Percentiles rank a stretch among this genome's conserved stretches.
These are phyloP conservation scores for Uria lomvia DNA, from an alignment of 2,113 vertebrate species.

Conservation along the genomic window DNA sequence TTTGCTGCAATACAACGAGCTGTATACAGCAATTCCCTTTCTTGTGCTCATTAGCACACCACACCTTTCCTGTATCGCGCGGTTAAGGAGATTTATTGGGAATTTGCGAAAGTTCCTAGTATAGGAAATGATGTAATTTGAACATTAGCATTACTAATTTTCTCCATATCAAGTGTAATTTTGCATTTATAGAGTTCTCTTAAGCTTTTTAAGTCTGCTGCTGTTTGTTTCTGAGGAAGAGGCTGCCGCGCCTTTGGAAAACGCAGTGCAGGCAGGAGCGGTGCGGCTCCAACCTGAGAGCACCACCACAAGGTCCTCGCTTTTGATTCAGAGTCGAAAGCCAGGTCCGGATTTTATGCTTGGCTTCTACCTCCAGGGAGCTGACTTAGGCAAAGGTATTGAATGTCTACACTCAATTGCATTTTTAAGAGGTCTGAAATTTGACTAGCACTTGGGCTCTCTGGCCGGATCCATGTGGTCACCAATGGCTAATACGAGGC, in stretches of 20 bases:
- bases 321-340: background rate
- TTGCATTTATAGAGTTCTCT: background rate
- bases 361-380: background rate
- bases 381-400: background rate
- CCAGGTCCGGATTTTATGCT: background rate
- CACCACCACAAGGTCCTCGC: background rate
- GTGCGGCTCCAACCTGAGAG: background rate
- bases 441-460: background rate
- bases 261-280: accelerated
- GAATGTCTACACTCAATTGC: background rate
- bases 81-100: background rate
- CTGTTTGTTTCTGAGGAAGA: background rate
- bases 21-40: background rate
- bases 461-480: accelerated
- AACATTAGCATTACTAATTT: background rate
- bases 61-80: background rate
- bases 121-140: background rate
- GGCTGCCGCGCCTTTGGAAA: background rate
- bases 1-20: background rate
- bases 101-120: background rate
- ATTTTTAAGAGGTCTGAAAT: background rate
- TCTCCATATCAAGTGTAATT: background rate
- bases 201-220: background rate
- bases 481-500: background rate
- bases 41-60: background rate